Evolutionary conservation across 2,888 invertebrate species (phyloP), one percentile per base, ranked within the genome.

Genomic region (Thymelicus lineola): DNA sequence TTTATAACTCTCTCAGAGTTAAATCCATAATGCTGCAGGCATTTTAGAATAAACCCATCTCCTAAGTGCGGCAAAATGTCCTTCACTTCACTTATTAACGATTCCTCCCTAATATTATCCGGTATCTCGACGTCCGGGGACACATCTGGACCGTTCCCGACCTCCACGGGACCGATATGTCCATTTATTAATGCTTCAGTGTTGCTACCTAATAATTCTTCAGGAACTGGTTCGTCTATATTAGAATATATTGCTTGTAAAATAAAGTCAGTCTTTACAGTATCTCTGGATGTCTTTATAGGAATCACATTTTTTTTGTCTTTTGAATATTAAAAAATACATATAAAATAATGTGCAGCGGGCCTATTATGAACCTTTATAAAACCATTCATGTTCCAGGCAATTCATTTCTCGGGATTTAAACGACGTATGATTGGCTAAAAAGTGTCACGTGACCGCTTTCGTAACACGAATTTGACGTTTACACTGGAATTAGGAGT

Each of bases 21-120:
- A 85, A 96, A 96, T 20, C 96, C 95, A 80, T 97, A 98, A 80
- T 97, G 95, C 77, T 96, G 94, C 66, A 98, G 90, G 77, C 98
- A 96, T 81, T 95, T 95, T 87, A 97, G 88, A 45, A 96, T 94
- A 73, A 95, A 95, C 0, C 95, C 97, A 79, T 97, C 97, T 0
- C 98, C 98, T 61, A 98, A 92, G 87, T 98, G 95, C 2, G 97
- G 97, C 58, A 99, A 90, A 70, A 98, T 93, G 80, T 97, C 97
- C 78, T 95, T 96, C 0, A 97, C 96, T 88, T 95, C 95, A 35
- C 94, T 91, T 35, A 96, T 95, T 55, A 95, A 86, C 0, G 94
- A 93, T 65, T 93, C 89, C 62, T 91, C 82, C 84, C 90, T 78
- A 72, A 94, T 75, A 81, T 87, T 84, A 72, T 89, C 84, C 0